phyloP scores from a whole-genome alignment of 2,888 invertebrate genomes.

The Plebejus melissa region DNA sequence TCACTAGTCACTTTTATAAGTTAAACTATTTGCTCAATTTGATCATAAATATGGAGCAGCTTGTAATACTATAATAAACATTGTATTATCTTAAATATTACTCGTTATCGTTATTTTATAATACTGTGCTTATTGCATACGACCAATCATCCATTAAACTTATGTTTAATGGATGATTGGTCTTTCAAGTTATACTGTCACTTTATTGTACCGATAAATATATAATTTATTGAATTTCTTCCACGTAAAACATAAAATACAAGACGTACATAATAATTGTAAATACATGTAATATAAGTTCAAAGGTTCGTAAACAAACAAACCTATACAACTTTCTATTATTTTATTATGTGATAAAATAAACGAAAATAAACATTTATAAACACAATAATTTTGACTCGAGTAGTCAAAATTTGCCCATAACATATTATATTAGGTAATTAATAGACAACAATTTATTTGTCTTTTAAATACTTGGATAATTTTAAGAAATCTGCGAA shows the following conservation, averaged over 20 bases:
- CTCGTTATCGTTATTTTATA: background rate
- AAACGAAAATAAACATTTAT: background rate
- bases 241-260: background rate
- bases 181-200: background rate
- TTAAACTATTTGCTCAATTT: background rate
- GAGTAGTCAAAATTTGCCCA: too few relatives aligned
- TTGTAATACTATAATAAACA: background rate
- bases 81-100: background rate
- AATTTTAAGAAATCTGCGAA: too few relatives aligned
- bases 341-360: background rate
- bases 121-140: background rate
- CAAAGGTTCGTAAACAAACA: background rate
- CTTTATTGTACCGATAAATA: background rate
- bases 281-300: background rate
- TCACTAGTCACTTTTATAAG: background rate
- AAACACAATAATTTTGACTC: too few relatives aligned
- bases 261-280: background rate
- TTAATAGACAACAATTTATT: too few relatives aligned
- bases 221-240: background rate
- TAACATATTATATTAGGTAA: too few relatives aligned
- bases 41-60: background rate
- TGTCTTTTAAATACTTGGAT: too few relatives aligned
- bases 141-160: background rate
- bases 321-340: background rate
- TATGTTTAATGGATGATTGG: background rate